Percentiles rank a stretch among this genome's conserved stretches.
Conservation (phyloP, 35 echinoderm and acorn worm species). For the Chiridota heheva region DNA sequence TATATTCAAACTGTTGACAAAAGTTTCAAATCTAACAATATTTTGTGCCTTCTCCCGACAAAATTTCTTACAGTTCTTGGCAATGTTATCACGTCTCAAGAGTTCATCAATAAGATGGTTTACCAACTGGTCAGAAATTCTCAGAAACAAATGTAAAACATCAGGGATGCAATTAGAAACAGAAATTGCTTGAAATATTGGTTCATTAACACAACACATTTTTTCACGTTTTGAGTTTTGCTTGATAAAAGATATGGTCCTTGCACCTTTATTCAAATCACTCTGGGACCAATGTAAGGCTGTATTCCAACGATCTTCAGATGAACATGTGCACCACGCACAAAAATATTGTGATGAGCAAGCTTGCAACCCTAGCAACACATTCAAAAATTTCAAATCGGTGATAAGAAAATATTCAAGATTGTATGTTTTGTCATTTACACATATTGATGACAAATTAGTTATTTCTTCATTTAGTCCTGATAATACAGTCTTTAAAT, state of each 20-base stretch:
- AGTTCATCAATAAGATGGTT: conserved; percentile 28
- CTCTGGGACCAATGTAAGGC: conserved; percentile 2
- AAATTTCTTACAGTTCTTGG: conserved; percentile 4
- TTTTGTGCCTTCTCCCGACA: conserved; percentile 1
- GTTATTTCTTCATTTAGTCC: not conserved
- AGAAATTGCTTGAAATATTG: conserved; percentile 23
- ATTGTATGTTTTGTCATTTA: not conserved
- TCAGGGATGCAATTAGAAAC: not conserved
- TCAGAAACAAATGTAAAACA: conserved; percentile 8
- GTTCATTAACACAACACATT: not conserved
- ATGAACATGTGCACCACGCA: conserved; percentile 29
- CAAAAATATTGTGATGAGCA: conserved; percentile 11
- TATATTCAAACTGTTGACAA: conserved; percentile 9
- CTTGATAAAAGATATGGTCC: not conserved
- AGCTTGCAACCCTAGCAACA: conserved; percentile 7
- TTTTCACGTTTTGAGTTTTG: not conserved
- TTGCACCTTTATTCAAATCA: conserved; percentile 17
- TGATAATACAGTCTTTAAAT: not conserved
- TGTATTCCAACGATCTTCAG: conserved; percentile 17
- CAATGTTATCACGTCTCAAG: not conserved
- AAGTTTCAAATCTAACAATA: conserved; percentile 11
- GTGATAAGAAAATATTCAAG: not conserved
- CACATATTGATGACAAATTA: not conserved
- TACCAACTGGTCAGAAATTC: conserved; percentile 30
- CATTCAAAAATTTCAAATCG: not conserved